Base-by-base conservation (phyloP, 1,140 invertebrate species). In the Calephelis virginiensis region DNA sequence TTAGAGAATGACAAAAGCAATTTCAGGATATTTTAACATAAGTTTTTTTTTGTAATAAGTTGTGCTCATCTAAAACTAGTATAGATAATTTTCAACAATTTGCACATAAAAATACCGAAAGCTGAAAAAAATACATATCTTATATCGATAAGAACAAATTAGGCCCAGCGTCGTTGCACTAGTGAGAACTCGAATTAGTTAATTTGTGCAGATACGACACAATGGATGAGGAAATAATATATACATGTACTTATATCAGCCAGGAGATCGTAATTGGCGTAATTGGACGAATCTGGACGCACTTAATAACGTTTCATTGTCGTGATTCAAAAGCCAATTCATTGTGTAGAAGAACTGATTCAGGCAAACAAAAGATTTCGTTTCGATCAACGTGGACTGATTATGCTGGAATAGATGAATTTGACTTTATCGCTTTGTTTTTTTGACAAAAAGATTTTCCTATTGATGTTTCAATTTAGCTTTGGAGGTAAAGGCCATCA, bases 231-330 rank as follows among this genome's bases (percentile, higher is more conserved):
- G 85, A 90, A 88, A 88, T 89, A 89, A 89, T 86, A 83, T 86
- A 83, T 74, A 78, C 69, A 78, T 75, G 74, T 82, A 82, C 71
- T 75, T 82, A 79, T 69, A 76, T 74, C 76, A 81, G 80, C 81
- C 80, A 83, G 83, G 80, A 82, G 81, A 84, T 85, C 87, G 85
- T 89, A 91, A 89, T 91, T 89, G 86, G 84, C 79, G 81, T 91
- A 91, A 91, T 89, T 91, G 89, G 81, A 79, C 82, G 81, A 89
- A 91, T 91, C 86, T 91, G 85, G 85, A 88, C 85, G 83, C 83
- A 84, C 82, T 88, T 89, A 91, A 91, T 89, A 89, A 87, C 80
- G 84, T 69, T 69, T 80, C 83, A 89, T 91, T 91, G 86, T 87
- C 77, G 84, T 88, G 80, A 89, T 89, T 91, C 81, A 87, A 89